Evolutionary conservation across 2,797 vertebrate genomes (phyloP).

Genomic region (Chelon labrosus): DNA sequence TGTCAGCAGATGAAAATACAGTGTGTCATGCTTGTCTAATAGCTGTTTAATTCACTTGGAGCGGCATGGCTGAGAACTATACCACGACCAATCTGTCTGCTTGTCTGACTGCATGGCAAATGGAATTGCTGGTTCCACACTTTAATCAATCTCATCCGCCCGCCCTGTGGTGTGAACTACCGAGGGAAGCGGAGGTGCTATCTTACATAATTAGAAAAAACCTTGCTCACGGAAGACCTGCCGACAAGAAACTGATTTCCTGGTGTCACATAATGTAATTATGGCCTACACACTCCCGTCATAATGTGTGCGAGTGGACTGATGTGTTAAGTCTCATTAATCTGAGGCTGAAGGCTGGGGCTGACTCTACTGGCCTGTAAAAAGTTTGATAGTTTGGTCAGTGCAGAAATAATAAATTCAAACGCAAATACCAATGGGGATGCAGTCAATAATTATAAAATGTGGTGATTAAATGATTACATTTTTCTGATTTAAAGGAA

Average conservation of each 20-base stretch:
- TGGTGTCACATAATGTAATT: constrained; percentile 71
- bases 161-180: constrained; percentile 59
- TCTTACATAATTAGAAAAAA: constrained; percentile 75
- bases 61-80: constrained; percentile 55
- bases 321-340: constrained; percentile 58
- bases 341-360: constrained; percentile 21
- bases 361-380: constrained; percentile 22
- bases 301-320: constrained; percentile 47
- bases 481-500: constrained; percentile 28
- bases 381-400: constrained; percentile 21
- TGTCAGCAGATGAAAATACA: constrained; percentile 50
- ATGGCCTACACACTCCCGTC: constrained; percentile 58
- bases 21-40: constrained; percentile 58
- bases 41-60: constrained; percentile 66
- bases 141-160: constrained; percentile 72
- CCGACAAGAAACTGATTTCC: constrained; percentile 75
- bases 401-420: background rate
- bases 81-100: constrained; percentile 57
- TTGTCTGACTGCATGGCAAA: constrained; percentile 63
- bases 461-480: constrained; percentile 22
- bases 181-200: constrained; percentile 58
- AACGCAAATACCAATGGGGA: constrained; percentile 12
- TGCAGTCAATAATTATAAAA: constrained; percentile 22
- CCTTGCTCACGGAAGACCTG: constrained; percentile 60
- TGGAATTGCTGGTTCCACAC: constrained; percentile 63